Evolutionary conservation across 2,888 invertebrate genomes (phyloP), one percentile per base, ranked within the genome.

Genomic region (Lithophane socia): DNA sequence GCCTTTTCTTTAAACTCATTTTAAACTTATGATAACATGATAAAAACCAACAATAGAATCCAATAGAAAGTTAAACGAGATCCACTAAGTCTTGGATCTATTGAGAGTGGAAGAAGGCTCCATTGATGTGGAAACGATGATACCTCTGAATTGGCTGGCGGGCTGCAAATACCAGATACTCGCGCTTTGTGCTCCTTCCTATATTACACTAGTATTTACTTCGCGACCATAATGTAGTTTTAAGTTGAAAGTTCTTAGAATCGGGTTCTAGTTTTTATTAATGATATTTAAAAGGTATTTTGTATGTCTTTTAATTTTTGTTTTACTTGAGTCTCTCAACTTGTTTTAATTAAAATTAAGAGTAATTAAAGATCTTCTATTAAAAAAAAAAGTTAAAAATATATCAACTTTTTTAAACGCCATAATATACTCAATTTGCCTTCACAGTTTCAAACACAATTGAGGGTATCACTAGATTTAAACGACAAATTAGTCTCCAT

Each of bases 51-150:
- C 77, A 74, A 86, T 73, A 66, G 77, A 56, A 69, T 78, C 64
- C 64, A 84, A 87, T 85, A 85, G 79, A 66, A 79, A 80, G 76
- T 75, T 80, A 72, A 85, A 85, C 68, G 76, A 75, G 83, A 82
- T 85, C 72, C 63, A 75, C 67, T 77, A 85, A 83, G 80, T 84
- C 77, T 67, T 63, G 52, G 79, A 73, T 76, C 85, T 75, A 80
- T 61, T 60, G 74, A 29, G 24, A 74, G 77, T 80, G 75, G 82
- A 86, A 80, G 83, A 76, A 85, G 73, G 70, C 73, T 79, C 68
- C 75, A 80, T 79, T 85, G 90, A 83, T 89, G 88, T 83, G 87
- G 83, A 89, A 86, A 82, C 78, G 82, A 71, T 79, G 88, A 89
- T 89, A 87, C 75, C 77, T 71, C 75, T 71, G 82, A 75, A 83